Evolutionary conservation across 1,140 invertebrate genomes (phyloP).

Genomic region (Drosophila trapezifrons): DNA sequence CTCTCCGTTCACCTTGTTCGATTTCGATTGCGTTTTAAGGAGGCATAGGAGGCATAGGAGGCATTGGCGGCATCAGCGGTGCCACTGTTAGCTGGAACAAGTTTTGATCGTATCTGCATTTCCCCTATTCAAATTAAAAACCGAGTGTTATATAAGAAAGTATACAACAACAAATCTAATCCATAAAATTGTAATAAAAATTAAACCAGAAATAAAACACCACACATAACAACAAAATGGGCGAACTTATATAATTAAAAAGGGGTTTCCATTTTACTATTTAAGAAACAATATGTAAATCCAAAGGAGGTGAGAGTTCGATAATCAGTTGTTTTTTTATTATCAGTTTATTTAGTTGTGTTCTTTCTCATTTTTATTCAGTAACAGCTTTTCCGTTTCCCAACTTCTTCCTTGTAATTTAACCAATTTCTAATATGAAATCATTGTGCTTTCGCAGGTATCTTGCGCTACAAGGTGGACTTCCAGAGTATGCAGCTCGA

Average conservation of each 20-base stretch:
- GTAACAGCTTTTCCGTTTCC: slow-evolving; percentile 14
- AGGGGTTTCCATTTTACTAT: slow-evolving; percentile 8
- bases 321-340: not conserved
- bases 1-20: slow-evolving; percentile 17
- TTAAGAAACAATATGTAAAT: not conserved
- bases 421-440: slow-evolving; percentile 12
- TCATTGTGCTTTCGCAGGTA: slow-evolving; percentile 70
- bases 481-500: slow-evolving; percentile 98
- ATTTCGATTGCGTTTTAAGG: slow-evolving; percentile 11
- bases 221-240: slow-evolving; percentile 34
- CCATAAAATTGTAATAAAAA: slow-evolving; percentile 62
- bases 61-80: not conserved
- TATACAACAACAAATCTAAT: slow-evolving; percentile 53
- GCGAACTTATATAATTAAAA: not conserved
- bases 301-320: slow-evolving; percentile 26
- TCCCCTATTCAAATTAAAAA: slow-evolving; percentile 47
- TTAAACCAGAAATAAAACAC: slow-evolving; percentile 49
- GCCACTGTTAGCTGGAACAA: slow-evolving; percentile 24
- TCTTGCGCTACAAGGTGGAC: slow-evolving; percentile 99
- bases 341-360: slow-evolving; percentile 5
- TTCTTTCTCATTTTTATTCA: not conserved
- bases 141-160: slow-evolving; percentile 50
- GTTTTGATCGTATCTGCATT: slow-evolving; percentile 52
- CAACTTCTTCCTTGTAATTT: not conserved
- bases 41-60: not conserved